phyloP scores from a whole-genome alignment of 2,888 invertebrate species.

The Lycocerus yunnanus region DNA sequence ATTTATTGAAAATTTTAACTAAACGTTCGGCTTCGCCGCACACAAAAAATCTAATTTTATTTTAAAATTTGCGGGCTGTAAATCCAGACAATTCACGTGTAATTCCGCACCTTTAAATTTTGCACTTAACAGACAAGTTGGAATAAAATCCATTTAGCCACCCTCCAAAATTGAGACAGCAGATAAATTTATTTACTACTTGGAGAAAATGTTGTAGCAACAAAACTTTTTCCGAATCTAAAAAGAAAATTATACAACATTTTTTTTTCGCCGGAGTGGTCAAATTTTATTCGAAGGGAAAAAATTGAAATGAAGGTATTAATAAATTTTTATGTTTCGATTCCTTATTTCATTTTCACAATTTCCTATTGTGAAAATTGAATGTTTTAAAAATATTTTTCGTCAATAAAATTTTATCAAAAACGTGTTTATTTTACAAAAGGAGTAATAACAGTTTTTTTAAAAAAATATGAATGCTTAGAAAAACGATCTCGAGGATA shows the following conservation, averaged over 20 bases:
- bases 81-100: neutral
- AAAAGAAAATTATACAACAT: neutral
- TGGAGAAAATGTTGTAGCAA: neutral
- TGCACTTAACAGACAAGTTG: neutral
- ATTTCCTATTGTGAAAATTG: neutral
- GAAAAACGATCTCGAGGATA: neutral
- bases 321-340: neutral
- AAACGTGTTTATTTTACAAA: neutral
- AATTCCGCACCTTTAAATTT: slow-evolving; percentile 3
- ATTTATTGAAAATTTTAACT: neutral
- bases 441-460: neutral
- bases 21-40: neutral
- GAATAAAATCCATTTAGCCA: slow-evolving; percentile 3
- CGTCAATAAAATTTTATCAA: neutral
- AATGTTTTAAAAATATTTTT: neutral
- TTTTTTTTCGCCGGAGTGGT: neutral
- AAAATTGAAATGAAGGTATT: neutral
- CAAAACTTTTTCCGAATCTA: neutral
- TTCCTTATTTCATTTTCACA: neutral
- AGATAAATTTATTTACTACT: neutral
- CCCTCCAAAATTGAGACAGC: neutral
- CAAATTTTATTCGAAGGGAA: neutral
- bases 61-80: neutral
- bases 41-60: neutral
- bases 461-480: neutral